Conservation (phyloP, 2,113 vertebrate genomes). For the Pomatostomus ruficeps region DNA sequence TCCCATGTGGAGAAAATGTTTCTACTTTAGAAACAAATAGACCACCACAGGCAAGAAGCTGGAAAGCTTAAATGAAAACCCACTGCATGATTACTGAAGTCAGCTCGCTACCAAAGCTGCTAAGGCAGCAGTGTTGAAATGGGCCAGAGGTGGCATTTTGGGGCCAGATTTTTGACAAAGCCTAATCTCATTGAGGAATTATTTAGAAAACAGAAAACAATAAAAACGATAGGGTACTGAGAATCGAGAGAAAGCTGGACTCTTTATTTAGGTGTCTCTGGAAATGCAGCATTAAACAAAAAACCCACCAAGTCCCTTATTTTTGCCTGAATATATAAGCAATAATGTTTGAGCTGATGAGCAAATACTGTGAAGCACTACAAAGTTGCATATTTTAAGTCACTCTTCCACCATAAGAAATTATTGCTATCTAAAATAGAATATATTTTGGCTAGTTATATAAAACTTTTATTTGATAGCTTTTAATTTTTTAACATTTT, state of each 20-base stretch:
- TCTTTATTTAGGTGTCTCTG: neutral
- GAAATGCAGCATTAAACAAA: neutral
- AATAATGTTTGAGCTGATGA: neutral
- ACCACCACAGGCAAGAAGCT: slow-evolving; percentile 63
- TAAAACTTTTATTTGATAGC: neutral
- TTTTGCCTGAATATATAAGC: neutral
- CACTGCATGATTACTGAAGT: slow-evolving; percentile 2
- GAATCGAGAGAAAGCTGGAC: neutral
- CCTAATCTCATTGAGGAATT: neutral
- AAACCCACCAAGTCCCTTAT: neutral
- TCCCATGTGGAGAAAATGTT: slow-evolving; percentile 73
- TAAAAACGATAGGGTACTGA: neutral
- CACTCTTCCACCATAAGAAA: neutral
- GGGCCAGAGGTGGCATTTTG: neutral
- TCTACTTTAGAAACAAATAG: slow-evolving; percentile 70
- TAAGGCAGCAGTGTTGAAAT: neutral
- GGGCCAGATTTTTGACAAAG: neutral
- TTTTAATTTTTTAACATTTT: neutral
- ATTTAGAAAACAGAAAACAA: neutral
- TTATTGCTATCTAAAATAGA: neutral
- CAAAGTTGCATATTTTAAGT: neutral
- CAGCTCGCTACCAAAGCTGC: neutral
- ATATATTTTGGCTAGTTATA: neutral
- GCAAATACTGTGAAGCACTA: neutral
- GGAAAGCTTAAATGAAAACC: slow-evolving; percentile 71